These are phyloP conservation scores for Montipora foliosa DNA, from an alignment of 64 coral and sea anemone species.

Conservation along the genomic window DNA sequence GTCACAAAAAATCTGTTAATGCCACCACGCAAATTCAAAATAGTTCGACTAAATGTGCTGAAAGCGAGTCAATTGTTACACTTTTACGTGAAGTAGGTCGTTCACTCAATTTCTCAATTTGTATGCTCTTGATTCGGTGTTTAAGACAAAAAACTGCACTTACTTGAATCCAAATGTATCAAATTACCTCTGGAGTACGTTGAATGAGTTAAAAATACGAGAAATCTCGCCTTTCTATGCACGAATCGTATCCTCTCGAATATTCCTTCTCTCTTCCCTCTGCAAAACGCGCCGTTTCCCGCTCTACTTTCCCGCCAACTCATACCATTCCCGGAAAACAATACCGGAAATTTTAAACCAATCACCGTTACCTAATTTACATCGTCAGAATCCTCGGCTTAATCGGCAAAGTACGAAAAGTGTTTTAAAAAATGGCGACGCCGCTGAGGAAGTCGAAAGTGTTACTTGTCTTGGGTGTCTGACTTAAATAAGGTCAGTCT, in stretches of 20 bases:
- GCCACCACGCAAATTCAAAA: too few relatives aligned
- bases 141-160: not conserved
- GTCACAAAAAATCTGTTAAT: too few relatives aligned
- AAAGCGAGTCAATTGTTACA: too few relatives aligned
- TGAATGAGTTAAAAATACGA: not conserved
- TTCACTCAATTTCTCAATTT: too few relatives aligned
- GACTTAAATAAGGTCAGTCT: not conserved
- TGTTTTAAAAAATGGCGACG: not conserved
- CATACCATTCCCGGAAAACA: not conserved
- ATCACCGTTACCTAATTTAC: not conserved
- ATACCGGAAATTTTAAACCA: not conserved
- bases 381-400: too few relatives aligned
- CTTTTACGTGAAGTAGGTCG: too few relatives aligned
- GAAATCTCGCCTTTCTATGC: not conserved
- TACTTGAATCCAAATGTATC: not conserved
- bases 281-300: not conserved
- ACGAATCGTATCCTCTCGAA: not conserved
- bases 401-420: not conserved
- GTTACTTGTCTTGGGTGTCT: not conserved
- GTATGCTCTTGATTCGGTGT: too few relatives aligned
- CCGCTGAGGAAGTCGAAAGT: too few relatives aligned
- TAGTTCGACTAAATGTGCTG: too few relatives aligned
- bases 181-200: not conserved
- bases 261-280: not conserved
- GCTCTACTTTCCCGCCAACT: slow-evolving; percentile 20